Conservation (phyloP, 2,888 invertebrate genomes). For the Clunio marinus region DNA sequence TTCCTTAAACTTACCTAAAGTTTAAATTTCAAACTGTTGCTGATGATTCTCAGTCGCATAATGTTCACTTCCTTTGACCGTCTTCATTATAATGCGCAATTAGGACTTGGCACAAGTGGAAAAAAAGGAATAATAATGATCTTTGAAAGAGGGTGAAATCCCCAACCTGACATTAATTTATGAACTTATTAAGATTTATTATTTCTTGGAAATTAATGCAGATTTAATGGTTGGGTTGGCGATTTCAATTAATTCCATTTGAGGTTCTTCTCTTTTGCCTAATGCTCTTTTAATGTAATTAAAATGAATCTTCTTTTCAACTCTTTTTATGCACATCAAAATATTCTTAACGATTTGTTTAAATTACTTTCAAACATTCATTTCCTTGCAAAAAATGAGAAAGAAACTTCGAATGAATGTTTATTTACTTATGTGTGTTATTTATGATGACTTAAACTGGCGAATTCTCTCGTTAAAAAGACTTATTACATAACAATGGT, state of each 20-base stretch:
- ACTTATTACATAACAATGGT: too few relatives aligned
- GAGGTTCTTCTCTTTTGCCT: too few relatives aligned
- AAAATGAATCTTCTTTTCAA: not conserved
- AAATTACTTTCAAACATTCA: not conserved
- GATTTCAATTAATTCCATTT: constrained; percentile 1
- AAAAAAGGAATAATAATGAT: not conserved
- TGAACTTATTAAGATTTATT: constrained; percentile 38
- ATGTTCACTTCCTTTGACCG: not conserved
- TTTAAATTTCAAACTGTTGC: constrained; percentile 36
- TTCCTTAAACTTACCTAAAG: not conserved
- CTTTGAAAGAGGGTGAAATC: not conserved
- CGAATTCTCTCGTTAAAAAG: too few relatives aligned
- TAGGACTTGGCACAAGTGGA: constrained; percentile 7
- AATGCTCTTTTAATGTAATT: constrained; percentile 6
- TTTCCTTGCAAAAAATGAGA: not conserved
- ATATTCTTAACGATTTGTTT: not conserved
- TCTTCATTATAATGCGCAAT: constrained; percentile 35
- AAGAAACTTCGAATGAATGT: not conserved
- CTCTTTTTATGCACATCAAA: not conserved
- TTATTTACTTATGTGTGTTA: too few relatives aligned
- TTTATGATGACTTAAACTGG: too few relatives aligned
- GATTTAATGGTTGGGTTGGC: constrained; percentile 35
- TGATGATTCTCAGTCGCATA: constrained; percentile 16
- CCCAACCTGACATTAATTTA: constrained; percentile 37
- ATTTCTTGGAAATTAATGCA: constrained; percentile 29